phyloP scores from a whole-genome alignment of 2,797 vertebrate species.

The Syngnathus acus region DNA sequence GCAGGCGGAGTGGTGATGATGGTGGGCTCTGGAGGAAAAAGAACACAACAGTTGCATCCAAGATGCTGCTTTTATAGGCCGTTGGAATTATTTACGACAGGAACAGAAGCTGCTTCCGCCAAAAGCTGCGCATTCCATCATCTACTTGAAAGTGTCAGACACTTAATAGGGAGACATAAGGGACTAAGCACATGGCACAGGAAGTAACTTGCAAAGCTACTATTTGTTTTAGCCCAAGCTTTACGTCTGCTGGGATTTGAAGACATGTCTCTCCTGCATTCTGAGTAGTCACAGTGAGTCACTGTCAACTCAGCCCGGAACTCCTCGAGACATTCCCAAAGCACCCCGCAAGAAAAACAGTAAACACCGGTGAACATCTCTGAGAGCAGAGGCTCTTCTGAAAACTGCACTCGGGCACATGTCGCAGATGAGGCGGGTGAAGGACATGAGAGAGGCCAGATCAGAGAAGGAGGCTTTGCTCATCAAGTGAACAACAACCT shows the following conservation, averaged over 20 bases:
- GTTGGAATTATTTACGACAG: neutral
- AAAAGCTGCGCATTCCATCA: conserved; percentile 53
- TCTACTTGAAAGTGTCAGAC: conserved; percentile 55
- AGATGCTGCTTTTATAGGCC: neutral
- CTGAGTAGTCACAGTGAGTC: conserved; percentile 40
- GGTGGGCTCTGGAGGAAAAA: conserved; percentile 78
- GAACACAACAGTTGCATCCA: conserved; percentile 25
- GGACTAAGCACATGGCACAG: conserved; percentile 45
- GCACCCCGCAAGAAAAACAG: conserved; percentile 33
- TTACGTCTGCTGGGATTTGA: conserved; percentile 33
- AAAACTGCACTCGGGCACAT: conserved; percentile 38
- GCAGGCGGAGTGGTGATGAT: conserved; percentile 81
- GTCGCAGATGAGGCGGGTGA: conserved; percentile 21
- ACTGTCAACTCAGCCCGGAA: conserved; percentile 43
- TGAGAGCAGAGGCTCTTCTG: conserved; percentile 17
- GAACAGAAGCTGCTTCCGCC: conserved; percentile 26
- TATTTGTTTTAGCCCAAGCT: conserved; percentile 45
- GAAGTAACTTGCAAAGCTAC: conserved; percentile 33
- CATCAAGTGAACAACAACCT: conserved; percentile 26
- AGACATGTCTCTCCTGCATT: conserved; percentile 38
- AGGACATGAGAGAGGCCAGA: conserved; percentile 33
- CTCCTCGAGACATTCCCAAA: conserved; percentile 41
- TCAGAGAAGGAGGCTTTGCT: conserved; percentile 37
- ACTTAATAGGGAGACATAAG: conserved; percentile 52
- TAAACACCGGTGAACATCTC: conserved; percentile 32